A percentile compares a stretch with the other conserved stretches of the same genome.
Evolutionary conservation across 2,113 vertebrate species (phyloP).

Genomic region (Calonectris borealis): DNA sequence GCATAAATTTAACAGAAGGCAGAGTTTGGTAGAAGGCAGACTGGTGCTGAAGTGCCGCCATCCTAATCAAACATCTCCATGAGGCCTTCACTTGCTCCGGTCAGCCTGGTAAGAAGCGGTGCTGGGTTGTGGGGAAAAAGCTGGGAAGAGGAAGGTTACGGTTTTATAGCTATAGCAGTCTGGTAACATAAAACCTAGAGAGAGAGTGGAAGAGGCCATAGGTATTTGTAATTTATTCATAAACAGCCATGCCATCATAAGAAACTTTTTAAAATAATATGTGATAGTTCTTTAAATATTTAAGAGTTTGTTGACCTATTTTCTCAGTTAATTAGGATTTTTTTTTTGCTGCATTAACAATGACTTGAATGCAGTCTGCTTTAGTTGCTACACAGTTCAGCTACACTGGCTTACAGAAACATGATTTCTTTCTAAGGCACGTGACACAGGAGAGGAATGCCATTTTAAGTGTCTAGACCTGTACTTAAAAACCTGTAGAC

Average conservation of each 20-base stretch:
- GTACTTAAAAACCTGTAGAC: background rate
- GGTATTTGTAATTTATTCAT: conserved; percentile 67
- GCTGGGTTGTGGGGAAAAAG: background rate
- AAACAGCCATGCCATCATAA: conserved; percentile 44
- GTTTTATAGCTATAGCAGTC: background rate
- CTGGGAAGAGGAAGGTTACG: background rate
- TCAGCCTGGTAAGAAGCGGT: background rate
- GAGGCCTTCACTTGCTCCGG: background rate
- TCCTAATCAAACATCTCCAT: background rate
- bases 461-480: background rate
- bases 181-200: background rate
- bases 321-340: conserved; percentile 72
- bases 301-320: conserved; percentile 71
- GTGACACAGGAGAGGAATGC: background rate
- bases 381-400: background rate
- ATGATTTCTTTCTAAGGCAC: conserved; percentile 3
- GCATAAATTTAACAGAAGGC: conserved; percentile 17
- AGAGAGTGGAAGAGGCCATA: background rate
- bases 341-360: conserved; percentile 49
- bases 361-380: conserved; percentile 51
- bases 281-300: conserved; percentile 74
- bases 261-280: conserved; percentile 64
- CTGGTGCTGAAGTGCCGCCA: background rate
- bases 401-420: background rate
- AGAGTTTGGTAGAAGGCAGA: background rate